Evolutionary conservation across 2,113 vertebrate species (phyloP), one percentile per base, ranked within the genome.

Genomic region (Ochotona princeps): DNA sequence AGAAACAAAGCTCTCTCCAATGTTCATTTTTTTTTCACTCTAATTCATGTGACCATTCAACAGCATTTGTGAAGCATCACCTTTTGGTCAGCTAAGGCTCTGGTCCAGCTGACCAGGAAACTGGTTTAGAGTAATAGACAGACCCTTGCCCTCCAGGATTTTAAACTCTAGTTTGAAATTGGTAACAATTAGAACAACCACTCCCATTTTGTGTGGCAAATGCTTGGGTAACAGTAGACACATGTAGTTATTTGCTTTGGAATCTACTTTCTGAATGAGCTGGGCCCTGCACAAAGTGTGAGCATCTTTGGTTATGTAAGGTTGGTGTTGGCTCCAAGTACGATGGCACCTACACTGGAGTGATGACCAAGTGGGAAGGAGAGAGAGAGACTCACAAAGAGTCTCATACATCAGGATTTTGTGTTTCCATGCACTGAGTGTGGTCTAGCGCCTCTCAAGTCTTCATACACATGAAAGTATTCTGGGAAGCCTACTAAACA

Each of bases 401-500:
- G 0, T 35, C 0, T 2, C 67, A 38, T 69, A 47, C 0, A 0
- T 47, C 54, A 78, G 30, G 38, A 35, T 63, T 32, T 83, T 51
- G 9, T 4, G 10, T 82, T 85, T 13, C 25, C n/a, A 35, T 26
- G 35, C 85, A 78, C 15, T 4, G 6, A 81, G 1, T n/a, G 3
- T 12, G 51, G 13, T 74, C 23, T 23, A 70, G 21, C 18, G 14
- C 12, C 11, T 47, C 51, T 83, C 60, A 61, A 65, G 35, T 38
- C 20, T 85, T 73, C 25, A 15, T 4, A 7, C 35, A 4, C 12
- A 69, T 23, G 21, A 38, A 30, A 63, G 66, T 47, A 28, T 75
- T 73, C 44, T 54, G 32, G 2, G 69, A 63, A 83, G 57, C 12
- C 47, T 83, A 4, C 38, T 87, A 90, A 95, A 91, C 83, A 75